Evolutionary conservation across 2,888 invertebrate genomes (phyloP), one percentile per base, ranked within the genome.

Genomic region (Drosophila prolongata): DNA sequence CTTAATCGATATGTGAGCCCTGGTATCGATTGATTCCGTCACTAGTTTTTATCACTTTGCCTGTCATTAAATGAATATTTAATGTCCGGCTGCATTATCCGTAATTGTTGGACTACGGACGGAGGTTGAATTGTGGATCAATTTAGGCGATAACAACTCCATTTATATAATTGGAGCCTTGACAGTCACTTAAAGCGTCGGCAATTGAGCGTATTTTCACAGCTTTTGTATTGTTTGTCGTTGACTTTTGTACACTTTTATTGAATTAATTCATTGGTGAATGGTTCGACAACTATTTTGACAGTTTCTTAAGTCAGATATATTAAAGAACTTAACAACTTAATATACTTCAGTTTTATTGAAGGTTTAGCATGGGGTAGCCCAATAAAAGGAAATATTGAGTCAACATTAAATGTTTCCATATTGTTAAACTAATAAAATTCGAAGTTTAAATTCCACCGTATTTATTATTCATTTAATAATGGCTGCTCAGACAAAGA

Each of bases 31-130:
- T 52, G 34, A 55, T 55, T 55, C 42, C 9, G 54, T 44, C 67
- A 49, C 62, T 71, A 52, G 52, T 24, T 64, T 64, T 50, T 44
- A 69, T 71, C 59, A 50, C 50, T 59, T 50, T 37, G 49, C 11
- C 75, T 74, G 75, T 65, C 75, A 47, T 53, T 78, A 70, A 78
- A 89, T 84, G 81, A 79, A 89, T 87, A 83, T 78, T 84, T 80
- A 84, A 84, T 84, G n/a, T 40, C 40, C 40, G 14, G n/a, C 50
- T 64, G 55, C 66, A 74, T 74, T 74, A 55, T 46, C 50, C 54
- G 50, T 46, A 70, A 70, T 70, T 62, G 70, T 50, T 40, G 13
- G 11, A 24, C 54, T 24, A 43, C 14, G 53, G 38, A 9, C 38
- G 34, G 27, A 40, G 27, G 54, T 50, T 40, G 69, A 47, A 30